These are phyloP conservation scores for Rhinogobius similis DNA, from an alignment of 2,113 vertebrate genomes.

Conservation along the genomic window DNA sequence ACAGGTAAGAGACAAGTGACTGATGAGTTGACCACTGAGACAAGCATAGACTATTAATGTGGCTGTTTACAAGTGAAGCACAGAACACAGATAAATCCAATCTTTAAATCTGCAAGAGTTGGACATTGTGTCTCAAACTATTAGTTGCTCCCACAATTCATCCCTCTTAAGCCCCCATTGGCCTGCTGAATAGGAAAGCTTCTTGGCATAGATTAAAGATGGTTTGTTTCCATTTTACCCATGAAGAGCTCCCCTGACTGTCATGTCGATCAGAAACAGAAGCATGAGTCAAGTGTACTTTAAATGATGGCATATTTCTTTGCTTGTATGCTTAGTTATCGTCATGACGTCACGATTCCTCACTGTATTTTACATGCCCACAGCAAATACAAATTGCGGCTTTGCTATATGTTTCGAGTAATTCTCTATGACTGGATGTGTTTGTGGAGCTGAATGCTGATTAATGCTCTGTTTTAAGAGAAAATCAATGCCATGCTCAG, in stretches of 20 bases:
- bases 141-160: neutral
- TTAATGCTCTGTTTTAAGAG: no score
- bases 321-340: neutral
- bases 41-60: conserved; percentile 3
- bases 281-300: neutral
- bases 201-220: conserved; percentile 29
- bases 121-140: neutral
- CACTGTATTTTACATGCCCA: no score
- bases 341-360: neutral
- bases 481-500: no score
- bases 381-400: no score
- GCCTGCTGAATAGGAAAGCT: conserved; percentile 6
- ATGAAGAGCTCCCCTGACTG: neutral
- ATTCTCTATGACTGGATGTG: no score
- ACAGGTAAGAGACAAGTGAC: neutral
- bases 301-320: neutral
- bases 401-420: no score
- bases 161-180: conserved; percentile 10
- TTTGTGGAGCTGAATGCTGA: no score
- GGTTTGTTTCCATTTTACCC: conserved; percentile 9
- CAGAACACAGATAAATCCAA: conserved; percentile 7
- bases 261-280: neutral
- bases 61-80: neutral
- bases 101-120: neutral
- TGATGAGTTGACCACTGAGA: no score